Evolutionary conservation across 2,888 invertebrate species (phyloP).

Genomic region (Lycia hirtaria): DNA sequence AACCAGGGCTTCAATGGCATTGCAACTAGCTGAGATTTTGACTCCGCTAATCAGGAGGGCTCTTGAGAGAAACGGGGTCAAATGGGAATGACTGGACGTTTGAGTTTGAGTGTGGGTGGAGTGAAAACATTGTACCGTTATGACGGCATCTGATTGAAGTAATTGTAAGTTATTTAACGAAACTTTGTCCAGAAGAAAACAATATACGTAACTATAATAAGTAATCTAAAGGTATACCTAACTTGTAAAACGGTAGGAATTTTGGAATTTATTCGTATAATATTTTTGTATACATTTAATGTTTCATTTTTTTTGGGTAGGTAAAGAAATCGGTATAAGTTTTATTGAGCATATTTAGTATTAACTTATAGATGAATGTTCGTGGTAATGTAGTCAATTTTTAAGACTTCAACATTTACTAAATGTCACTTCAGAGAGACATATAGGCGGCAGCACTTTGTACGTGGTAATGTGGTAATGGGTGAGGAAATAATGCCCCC

Average conservation of each 20-base stretch:
- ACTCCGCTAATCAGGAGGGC: constrained; percentile 32
- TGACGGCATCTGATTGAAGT: not conserved
- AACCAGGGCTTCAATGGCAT: constrained; percentile 59
- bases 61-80: constrained; percentile 17
- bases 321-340: not conserved
- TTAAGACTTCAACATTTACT: not conserved
- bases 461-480: not conserved
- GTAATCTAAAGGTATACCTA: not conserved
- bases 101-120: not conserved
- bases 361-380: not conserved
- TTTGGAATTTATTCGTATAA: not conserved
- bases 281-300: constrained; percentile 19
- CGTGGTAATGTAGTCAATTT: constrained; percentile 2
- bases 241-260: not conserved
- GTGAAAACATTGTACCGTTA: not conserved
- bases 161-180: not conserved
- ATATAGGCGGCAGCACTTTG: constrained; percentile 6
- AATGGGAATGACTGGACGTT: constrained; percentile 11
- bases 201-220: constrained; percentile 23
- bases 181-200: constrained; percentile 14
- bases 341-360: not conserved
- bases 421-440: not conserved
- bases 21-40: constrained; percentile 63
- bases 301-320: not conserved
- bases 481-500: not conserved